These are phyloP conservation scores for Hirtodrosophila cameraria DNA, from an alignment of 2,888 invertebrate species.

Conservation along the genomic window DNA sequence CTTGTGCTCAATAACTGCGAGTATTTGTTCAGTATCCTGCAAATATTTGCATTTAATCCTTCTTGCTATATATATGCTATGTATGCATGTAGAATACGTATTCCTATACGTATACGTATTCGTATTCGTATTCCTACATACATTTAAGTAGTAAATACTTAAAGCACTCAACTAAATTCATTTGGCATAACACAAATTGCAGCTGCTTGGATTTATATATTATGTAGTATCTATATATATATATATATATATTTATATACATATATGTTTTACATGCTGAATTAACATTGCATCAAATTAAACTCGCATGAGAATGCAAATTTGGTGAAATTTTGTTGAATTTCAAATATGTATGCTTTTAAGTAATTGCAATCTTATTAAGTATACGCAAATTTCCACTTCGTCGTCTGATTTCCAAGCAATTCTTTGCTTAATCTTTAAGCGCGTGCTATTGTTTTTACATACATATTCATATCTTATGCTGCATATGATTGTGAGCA, in stretches of 20 bases:
- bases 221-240: no score
- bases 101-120: no score
- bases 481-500: no score
- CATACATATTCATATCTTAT: no score
- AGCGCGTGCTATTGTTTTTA: no score
- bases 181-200: constrained; percentile 33
- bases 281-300: constrained; percentile 21
- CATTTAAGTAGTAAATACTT: constrained; percentile 54
- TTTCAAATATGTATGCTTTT: not conserved
- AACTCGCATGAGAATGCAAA: not conserved
- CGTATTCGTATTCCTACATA: not conserved
- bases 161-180: constrained; percentile 49
- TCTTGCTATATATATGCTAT: not conserved
- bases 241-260: no score
- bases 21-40: constrained; percentile 37
- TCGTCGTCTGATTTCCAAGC: no score
- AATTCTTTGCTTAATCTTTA: no score
- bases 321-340: not conserved
- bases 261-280: no score
- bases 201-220: constrained; percentile 10
- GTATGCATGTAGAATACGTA: not conserved
- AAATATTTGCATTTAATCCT: constrained; percentile 63
- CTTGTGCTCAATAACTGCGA: constrained; percentile 28
- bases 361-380: not conserved
- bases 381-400: not conserved